A percentile compares a stretch with the other conserved stretches of the same genome.
Evolutionary conservation across 2,797 vertebrate genomes (phyloP).

Genomic region (Austrolebias charrua): DNA sequence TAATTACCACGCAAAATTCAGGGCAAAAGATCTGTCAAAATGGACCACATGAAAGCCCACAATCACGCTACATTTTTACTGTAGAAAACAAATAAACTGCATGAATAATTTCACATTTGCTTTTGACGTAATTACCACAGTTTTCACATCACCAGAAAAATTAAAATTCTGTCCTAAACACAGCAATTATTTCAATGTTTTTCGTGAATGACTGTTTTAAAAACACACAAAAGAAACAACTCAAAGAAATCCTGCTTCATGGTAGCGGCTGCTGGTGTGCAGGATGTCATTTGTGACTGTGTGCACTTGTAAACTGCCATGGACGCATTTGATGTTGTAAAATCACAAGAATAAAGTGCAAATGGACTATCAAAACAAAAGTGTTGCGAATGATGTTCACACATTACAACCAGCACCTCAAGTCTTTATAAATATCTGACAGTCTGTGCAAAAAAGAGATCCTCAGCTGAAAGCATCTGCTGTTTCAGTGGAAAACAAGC

Average conservation of each 20-base stretch:
- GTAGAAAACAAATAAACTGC: background rate
- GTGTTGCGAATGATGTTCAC: background rate
- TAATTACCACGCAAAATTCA: background rate
- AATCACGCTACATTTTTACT: too few relatives aligned
- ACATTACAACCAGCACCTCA: background rate
- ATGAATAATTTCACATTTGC: background rate
- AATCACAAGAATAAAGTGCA: background rate
- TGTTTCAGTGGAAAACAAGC: background rate
- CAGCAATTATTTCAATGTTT: background rate
- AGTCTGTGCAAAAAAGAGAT: background rate
- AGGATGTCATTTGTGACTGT: background rate
- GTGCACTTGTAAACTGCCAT: background rate
- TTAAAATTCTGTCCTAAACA: background rate
- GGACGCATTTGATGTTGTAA: background rate
- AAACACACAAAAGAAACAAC: background rate
- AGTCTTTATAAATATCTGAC: slow-evolving; percentile 1
- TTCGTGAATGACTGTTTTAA: too few relatives aligned
- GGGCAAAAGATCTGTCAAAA: background rate
- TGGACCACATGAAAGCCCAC: background rate
- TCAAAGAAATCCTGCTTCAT: background rate
- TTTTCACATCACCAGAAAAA: background rate
- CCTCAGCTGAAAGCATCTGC: background rate
- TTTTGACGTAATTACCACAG: background rate
- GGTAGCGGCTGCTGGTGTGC: background rate
- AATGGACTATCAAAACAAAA: background rate